A percentile compares a stretch with the other conserved stretches of the same genome.
Conservation (phyloP, 1,140 invertebrate genomes). For the Telenomus remus region DNA sequence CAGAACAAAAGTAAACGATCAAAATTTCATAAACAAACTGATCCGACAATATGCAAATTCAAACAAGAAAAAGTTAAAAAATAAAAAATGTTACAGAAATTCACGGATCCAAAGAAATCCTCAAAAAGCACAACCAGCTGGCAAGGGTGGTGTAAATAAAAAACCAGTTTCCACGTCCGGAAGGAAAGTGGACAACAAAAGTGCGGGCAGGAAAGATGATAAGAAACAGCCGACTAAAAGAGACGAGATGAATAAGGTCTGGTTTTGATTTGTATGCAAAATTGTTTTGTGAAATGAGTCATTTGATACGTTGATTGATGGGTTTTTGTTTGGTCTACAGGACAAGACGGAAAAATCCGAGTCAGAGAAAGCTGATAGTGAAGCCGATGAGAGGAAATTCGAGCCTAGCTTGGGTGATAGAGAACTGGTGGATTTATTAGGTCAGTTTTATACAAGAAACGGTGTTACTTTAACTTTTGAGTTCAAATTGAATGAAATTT, state of each 20-base stretch:
- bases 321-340: conserved; percentile 54
- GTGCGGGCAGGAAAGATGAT: conserved; percentile 77
- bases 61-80: too few relatives aligned
- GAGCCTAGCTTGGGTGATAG: conserved; percentile 92
- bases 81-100: conserved; percentile 57
- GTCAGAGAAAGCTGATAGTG: conserved; percentile 81
- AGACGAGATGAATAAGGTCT: conserved; percentile 72
- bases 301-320: conserved; percentile 7
- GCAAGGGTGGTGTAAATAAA: conserved; percentile 55
- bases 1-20: conserved; percentile 79
- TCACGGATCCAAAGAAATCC: conserved; percentile 68
- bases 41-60: too few relatives aligned
- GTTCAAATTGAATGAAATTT: too few relatives aligned
- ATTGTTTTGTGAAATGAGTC: conserved; percentile 52
- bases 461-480: too few relatives aligned
- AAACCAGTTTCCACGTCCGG: conserved; percentile 65
- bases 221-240: conserved; percentile 74
- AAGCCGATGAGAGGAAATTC: conserved; percentile 91
- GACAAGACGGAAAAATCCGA: conserved; percentile 79
- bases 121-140: conserved; percentile 73
- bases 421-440: conserved; percentile 95
- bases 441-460: conserved; percentile 72
- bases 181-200: conserved; percentile 71
- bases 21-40: too few relatives aligned
- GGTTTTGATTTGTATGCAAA: neutral